These are phyloP conservation scores for Coluber constrictor DNA, from an alignment of 2,797 vertebrate species.

Conservation along the genomic window DNA sequence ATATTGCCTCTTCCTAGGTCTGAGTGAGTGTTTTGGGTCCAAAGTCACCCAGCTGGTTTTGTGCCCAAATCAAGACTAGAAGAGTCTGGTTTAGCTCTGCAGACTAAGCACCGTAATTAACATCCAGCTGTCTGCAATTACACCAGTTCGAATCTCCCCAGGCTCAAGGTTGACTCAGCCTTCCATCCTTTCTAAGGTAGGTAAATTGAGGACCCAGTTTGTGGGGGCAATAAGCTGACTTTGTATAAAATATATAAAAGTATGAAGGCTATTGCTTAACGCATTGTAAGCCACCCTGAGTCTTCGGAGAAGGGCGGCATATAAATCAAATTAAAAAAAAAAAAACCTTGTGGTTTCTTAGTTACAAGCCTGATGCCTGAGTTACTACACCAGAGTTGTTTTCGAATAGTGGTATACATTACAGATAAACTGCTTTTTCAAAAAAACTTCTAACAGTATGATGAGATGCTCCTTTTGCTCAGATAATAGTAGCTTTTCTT, in stretches of 20 bases:
- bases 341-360: not conserved
- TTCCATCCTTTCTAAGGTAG: too few relatives aligned
- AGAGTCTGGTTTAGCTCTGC: not conserved
- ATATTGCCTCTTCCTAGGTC: not conserved
- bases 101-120: too few relatives aligned
- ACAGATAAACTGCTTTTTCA: not conserved
- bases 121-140: too few relatives aligned
- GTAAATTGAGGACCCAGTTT: too few relatives aligned
- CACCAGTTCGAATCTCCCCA: too few relatives aligned
- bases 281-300: too few relatives aligned
- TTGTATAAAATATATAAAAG: too few relatives aligned
- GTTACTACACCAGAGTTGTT: not conserved
- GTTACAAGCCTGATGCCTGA: not conserved
- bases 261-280: too few relatives aligned
- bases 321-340: too few relatives aligned
- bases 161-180: too few relatives aligned
- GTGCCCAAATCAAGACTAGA: not conserved
- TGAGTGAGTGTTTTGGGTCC: not conserved
- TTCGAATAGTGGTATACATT: not conserved
- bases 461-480: not conserved
- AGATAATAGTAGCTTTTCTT: not conserved
- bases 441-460: not conserved
- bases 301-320: too few relatives aligned
- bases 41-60: not conserved
- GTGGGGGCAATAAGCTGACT: too few relatives aligned